phyloP scores from a whole-genome alignment of 2,888 invertebrate genomes.

The Campopleginae sp. region DNA sequence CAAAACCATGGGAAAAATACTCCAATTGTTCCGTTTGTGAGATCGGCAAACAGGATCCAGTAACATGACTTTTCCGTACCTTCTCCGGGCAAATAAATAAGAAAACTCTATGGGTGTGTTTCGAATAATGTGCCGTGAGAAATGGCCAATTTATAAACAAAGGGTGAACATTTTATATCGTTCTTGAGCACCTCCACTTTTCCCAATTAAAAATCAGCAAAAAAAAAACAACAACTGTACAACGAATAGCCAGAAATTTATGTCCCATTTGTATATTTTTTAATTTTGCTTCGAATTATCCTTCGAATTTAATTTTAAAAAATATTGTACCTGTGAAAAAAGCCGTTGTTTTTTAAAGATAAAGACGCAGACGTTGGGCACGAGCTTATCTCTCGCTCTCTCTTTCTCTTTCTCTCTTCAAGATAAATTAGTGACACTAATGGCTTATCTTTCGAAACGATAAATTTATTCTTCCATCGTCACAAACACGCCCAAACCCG shows the following conservation, averaged over 20 bases:
- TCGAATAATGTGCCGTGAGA: slow-evolving; percentile 37
- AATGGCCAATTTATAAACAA: slow-evolving; percentile 47
- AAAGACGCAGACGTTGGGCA: slow-evolving; percentile 36
- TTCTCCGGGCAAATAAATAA: slow-evolving; percentile 34
- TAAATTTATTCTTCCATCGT: slow-evolving; percentile 55
- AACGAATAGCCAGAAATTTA: neutral
- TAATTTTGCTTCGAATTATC: neutral
- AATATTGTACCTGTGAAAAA: neutral
- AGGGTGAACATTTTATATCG: slow-evolving; percentile 28
- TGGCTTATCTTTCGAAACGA: slow-evolving; percentile 49
- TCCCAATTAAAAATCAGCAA: neutral
- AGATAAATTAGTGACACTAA: slow-evolving; percentile 50
- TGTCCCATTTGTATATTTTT: neutral
- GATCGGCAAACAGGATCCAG: slow-evolving; percentile 5
- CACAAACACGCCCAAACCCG: neutral
- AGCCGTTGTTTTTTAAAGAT: slow-evolving; percentile 37
- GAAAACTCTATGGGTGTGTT: slow-evolving; percentile 40
- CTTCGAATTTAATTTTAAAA: slow-evolving; percentile 5
- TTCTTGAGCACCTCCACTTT: slow-evolving; percentile 11
- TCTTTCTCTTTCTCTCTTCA: slow-evolving; percentile 31
- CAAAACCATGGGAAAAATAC: slow-evolving; percentile 55
- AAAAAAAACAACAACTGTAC: neutral
- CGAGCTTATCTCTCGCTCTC: slow-evolving; percentile 53
- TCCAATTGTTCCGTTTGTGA: slow-evolving; percentile 43
- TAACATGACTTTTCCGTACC: slow-evolving; percentile 37